phyloP scores from a whole-genome alignment of 1,140 invertebrate genomes.

The Nixonia krombeini region DNA sequence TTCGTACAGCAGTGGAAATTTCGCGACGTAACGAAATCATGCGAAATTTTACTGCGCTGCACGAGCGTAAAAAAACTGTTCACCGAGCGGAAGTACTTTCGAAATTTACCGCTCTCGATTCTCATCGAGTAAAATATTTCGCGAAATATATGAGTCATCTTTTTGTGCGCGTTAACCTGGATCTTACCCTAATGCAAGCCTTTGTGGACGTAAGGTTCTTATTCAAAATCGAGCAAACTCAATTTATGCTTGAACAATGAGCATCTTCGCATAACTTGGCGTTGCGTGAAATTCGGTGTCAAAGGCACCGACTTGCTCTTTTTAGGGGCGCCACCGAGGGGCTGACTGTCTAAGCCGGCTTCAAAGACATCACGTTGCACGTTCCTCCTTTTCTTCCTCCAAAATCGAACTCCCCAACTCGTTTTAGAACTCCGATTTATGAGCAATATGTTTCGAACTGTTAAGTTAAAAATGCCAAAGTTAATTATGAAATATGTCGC shows the following conservation, averaged over 20 bases:
- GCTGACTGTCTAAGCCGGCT: constrained; percentile 40
- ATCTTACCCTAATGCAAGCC: constrained; percentile 26
- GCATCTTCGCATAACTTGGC: constrained; percentile 63
- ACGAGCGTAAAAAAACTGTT: too few species aligned
- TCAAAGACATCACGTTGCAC: constrained; percentile 46
- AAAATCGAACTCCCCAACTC: constrained; percentile 9
- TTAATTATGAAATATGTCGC: too few species aligned
- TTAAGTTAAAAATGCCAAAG: too few species aligned
- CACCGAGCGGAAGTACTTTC: too few species aligned
- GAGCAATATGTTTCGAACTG: too few species aligned
- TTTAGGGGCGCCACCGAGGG: constrained; percentile 42
- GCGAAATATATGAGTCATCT: too few species aligned
- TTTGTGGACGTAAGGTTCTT: constrained; percentile 45
- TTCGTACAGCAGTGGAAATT: too few species aligned
- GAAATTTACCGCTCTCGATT: too few species aligned
- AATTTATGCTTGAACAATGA: constrained; percentile 58
- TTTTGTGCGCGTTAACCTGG: constrained; percentile 4
- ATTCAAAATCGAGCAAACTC: constrained; percentile 45
- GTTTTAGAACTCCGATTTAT: neutral
- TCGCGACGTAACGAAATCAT: too few species aligned
- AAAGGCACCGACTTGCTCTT: constrained; percentile 58
- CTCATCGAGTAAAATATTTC: too few species aligned
- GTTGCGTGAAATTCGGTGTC: constrained; percentile 64
- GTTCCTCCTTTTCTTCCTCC: constrained; percentile 32
- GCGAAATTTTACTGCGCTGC: too few species aligned